Evolutionary conservation across 2,113 vertebrate genomes (phyloP).

Genomic region (Blennius ocellaris): DNA sequence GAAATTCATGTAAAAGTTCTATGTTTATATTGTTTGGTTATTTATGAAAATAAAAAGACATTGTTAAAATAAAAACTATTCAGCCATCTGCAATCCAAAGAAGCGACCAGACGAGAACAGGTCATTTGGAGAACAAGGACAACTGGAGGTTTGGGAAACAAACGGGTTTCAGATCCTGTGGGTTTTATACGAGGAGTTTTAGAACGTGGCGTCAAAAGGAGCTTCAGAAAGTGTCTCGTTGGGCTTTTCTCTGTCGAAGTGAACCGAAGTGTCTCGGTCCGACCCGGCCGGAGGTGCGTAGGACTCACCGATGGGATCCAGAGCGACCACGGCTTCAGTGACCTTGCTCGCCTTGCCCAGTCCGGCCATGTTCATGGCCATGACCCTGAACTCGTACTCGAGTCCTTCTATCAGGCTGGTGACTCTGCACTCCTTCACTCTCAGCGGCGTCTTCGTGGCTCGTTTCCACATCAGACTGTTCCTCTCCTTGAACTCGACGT

Average conservation of each 20-base stretch:
- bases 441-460: slow-evolving; percentile 91
- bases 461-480: slow-evolving; percentile 99
- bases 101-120: neutral
- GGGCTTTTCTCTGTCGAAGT: too few species aligned
- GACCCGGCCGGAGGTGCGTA: too few species aligned
- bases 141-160: too few species aligned
- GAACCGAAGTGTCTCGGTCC: too few species aligned
- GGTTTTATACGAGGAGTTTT: too few species aligned
- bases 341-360: slow-evolving; percentile 94
- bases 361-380: slow-evolving; percentile 96
- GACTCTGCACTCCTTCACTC: slow-evolving; percentile 96
- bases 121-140: neutral
- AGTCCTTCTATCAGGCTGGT: slow-evolving; percentile 94
- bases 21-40: too few species aligned
- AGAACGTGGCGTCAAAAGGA: too few species aligned
- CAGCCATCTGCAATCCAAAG: neutral
- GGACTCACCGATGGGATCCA: slow-evolving; percentile 97
- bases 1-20: too few species aligned
- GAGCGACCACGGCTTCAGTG: slow-evolving; percentile 91
- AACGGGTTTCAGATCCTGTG: too few species aligned
- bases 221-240: too few species aligned
- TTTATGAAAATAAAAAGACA: too few species aligned
- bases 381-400: slow-evolving; percentile 98
- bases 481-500: slow-evolving; percentile 95
- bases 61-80: too few species aligned